These are phyloP conservation scores for Latheticus oryzae DNA, from an alignment of 2,888 invertebrate genomes.

Conservation along the genomic window DNA sequence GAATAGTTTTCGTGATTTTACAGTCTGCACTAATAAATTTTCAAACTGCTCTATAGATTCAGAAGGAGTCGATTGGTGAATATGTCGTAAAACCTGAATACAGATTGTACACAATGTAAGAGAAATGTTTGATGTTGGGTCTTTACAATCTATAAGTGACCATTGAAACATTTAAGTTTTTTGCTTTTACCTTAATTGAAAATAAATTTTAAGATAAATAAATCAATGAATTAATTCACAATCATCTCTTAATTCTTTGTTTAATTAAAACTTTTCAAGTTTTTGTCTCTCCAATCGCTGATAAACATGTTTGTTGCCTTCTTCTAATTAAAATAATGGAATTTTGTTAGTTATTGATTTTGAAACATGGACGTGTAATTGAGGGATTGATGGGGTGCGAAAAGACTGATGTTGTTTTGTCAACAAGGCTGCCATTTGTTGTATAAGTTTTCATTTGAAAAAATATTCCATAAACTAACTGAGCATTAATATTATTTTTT, in stretches of 20 bases:
- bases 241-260: slow-evolving; percentile 14
- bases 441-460: too few relatives aligned
- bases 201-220: slow-evolving; percentile 9
- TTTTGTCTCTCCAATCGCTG: slow-evolving; percentile 12
- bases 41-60: slow-evolving; percentile 49
- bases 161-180: slow-evolving; percentile 26
- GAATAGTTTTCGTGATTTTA: slow-evolving; percentile 30
- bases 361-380: slow-evolving; percentile 29
- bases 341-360: slow-evolving; percentile 28
- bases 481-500: too few relatives aligned
- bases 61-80: slow-evolving; percentile 46
- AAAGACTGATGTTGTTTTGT: slow-evolving; percentile 5
- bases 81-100: slow-evolving; percentile 52
- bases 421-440: too few relatives aligned
- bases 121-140: slow-evolving; percentile 44
- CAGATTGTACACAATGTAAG: slow-evolving; percentile 53
- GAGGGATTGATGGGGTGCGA: slow-evolving; percentile 30
- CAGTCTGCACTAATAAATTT: slow-evolving; percentile 48
- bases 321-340: slow-evolving; percentile 36
- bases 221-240: slow-evolving; percentile 24
- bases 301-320: slow-evolving; percentile 29
- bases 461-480: too few relatives aligned
- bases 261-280: slow-evolving; percentile 37
- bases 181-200: slow-evolving; percentile 18
- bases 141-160: slow-evolving; percentile 41